phyloP scores from a whole-genome alignment of 23 tunicate genomes.

The Halocynthia roretzi region DNA sequence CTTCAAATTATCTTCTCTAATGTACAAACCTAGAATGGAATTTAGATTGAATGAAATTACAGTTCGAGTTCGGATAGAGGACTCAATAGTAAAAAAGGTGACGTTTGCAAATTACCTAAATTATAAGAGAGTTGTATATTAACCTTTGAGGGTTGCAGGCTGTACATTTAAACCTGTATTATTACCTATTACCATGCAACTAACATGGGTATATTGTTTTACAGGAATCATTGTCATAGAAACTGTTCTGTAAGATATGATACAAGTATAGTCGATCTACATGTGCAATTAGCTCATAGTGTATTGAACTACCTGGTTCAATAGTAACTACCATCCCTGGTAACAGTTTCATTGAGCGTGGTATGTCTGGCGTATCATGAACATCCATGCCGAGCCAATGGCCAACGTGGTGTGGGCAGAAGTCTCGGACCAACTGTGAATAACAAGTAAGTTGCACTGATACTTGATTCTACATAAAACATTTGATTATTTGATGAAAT shows the following conservation, averaged over 20 bases:
- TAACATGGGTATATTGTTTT: too few species aligned
- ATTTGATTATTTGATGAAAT: background rate
- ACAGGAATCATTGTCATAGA: too few species aligned
- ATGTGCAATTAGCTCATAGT: background rate
- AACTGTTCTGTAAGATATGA: too few species aligned
- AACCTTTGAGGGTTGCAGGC: too few species aligned
- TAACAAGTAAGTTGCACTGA: background rate
- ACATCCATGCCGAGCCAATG: slow-evolving; percentile 98
- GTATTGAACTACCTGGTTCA: slow-evolving; percentile 58
- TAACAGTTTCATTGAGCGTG: slow-evolving; percentile 32
- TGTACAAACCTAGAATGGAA: slow-evolving; percentile 49
- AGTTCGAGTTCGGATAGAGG: background rate
- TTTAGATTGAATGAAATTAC: too few species aligned
- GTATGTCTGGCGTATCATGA: slow-evolving; percentile 57
- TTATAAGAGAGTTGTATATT: too few species aligned
- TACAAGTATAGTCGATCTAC: too few species aligned
- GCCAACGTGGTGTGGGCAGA: slow-evolving; percentile 91
- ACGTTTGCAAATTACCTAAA: too few species aligned
- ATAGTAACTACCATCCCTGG: slow-evolving; percentile 93
- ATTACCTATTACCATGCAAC: background rate
- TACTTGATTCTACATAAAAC: background rate
- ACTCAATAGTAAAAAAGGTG: background rate
- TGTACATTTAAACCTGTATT: too few species aligned
- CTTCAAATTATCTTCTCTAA: slow-evolving; percentile 34
- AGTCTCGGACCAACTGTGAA: slow-evolving; percentile 51